Base-by-base conservation (phyloP, 1,140 invertebrate species). In the Rhyacophila brunnea region DNA sequence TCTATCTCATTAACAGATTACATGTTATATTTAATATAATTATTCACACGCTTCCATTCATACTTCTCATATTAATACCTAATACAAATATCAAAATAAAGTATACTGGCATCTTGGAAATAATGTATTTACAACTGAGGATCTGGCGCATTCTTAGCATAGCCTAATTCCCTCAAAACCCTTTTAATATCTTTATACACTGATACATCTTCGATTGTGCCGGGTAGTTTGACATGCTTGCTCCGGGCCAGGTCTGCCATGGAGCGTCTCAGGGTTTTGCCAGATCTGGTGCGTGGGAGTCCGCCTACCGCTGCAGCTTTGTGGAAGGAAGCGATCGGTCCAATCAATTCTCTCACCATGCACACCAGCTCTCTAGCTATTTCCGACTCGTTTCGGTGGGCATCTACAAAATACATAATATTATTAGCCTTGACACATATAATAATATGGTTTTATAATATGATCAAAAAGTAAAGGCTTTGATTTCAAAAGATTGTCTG, bases 291-390 rank as follows among this genome's bases (percentile, higher is more conserved):
- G 35, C 88, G 82, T 0, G 95, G 94, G 19, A 98, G 73, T 19
- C 82, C 89, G 14, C 83, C 83, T 0, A 96, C 90, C 1, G 88
- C 78, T 0, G 86, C 85, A 0, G 87, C 87, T 48, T 88, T 74
- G 64, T 87, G 85, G 69, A 96, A 95, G 0, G 90, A 85, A 1
- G 94, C 93, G 9, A 97, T 94, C 0, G 94, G 91, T 0, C 95
- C 94, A 36, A 97, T 87, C 2, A 88, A 71, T 40, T 90, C 85
- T 61, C 93, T 77, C 0, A 96, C 91, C 61, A 86, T 75, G 5
- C 80, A 74, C 1, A 93, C 80, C 9, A 92, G 67, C 67, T 93
- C 90, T 19, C 78, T 71, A 28, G 74, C 82, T 7, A 89, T 80
- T 57, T 85, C 74, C 48, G 80, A 70, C 68, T 86, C 85, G 34